Conservation (phyloP, 2,888 invertebrate species). For the Aromia moschata region DNA sequence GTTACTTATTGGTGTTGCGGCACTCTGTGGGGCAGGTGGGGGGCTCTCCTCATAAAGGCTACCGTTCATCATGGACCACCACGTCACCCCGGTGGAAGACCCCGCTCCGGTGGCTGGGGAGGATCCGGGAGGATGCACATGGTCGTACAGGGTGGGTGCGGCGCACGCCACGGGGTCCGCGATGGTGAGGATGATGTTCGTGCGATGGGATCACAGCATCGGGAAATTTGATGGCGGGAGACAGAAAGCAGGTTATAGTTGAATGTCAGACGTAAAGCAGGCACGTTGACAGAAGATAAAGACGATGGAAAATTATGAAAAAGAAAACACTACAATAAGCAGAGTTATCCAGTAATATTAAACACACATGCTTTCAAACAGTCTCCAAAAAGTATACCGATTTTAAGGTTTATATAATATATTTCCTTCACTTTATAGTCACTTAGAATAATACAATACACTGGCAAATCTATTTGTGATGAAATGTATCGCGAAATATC, state of each 20-base stretch:
- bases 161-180: constrained; percentile 83
- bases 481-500: background rate
- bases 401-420: background rate
- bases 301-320: constrained; percentile 46
- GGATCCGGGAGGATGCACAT: constrained; percentile 76
- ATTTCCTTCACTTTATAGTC: constrained; percentile 13
- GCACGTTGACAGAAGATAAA: constrained; percentile 29
- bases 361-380: constrained; percentile 36
- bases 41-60: constrained; percentile 79
- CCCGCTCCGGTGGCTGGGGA: constrained; percentile 84
- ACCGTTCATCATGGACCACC: constrained; percentile 88
- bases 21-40: constrained; percentile 67
- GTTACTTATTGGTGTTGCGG: constrained; percentile 67
- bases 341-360: constrained; percentile 26
- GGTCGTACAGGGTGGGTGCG: constrained; percentile 81
- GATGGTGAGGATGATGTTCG: constrained; percentile 71
- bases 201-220: constrained; percentile 59
- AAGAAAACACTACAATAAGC: constrained; percentile 52
- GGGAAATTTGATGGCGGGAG: constrained; percentile 44
- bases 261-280: constrained; percentile 43
- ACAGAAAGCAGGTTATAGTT: constrained; percentile 43
- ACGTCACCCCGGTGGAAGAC: constrained; percentile 85
- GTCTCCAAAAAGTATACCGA: constrained; percentile 29
- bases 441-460: too few relatives aligned
- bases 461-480: too few relatives aligned